Evolutionary conservation across 2,113 vertebrate species (phyloP).

Genomic region (Pollachius pollachius): DNA sequence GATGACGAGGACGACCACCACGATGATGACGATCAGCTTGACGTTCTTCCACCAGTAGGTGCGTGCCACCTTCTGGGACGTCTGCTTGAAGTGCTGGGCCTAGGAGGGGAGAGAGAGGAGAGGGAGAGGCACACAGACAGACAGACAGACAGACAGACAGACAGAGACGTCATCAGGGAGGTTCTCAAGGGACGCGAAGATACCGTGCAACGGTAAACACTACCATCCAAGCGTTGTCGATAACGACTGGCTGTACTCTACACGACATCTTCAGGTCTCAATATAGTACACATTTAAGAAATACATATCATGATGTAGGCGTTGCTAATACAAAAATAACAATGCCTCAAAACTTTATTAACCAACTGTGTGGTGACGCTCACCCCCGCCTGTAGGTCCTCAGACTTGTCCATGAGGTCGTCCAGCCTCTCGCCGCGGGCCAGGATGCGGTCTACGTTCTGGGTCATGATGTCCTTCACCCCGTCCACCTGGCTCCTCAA

Average conservation of each 20-base stretch:
- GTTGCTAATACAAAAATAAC: no score
- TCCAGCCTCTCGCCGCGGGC: slow-evolving; percentile 89
- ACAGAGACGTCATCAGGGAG: no score
- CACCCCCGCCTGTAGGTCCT: slow-evolving; percentile 89
- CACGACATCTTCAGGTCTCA: no score
- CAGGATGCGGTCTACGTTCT: slow-evolving; percentile 92
- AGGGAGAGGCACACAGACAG: background rate
- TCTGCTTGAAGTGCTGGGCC: slow-evolving; percentile 93
- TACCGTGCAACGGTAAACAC: no score
- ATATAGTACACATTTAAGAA: no score
- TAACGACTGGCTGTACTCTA: no score
- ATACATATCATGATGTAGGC: no score
- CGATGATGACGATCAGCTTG: slow-evolving; percentile 84
- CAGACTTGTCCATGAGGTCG: slow-evolving; percentile 87
- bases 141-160: background rate
- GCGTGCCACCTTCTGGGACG: slow-evolving; percentile 87
- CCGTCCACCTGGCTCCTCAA: slow-evolving; percentile 86
- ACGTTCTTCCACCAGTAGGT: slow-evolving; percentile 94
- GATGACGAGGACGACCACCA: slow-evolving; percentile 80
- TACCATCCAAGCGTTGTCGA: no score
- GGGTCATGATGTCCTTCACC: slow-evolving; percentile 87
- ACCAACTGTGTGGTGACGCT: slow-evolving; percentile 41
- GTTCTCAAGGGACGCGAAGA: no score
- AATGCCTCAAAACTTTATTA: no score
- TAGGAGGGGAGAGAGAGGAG: slow-evolving; percentile 37